Evolutionary conservation across 2,113 vertebrate genomes (phyloP).

Genomic region (Odocoileus hemionus): DNA sequence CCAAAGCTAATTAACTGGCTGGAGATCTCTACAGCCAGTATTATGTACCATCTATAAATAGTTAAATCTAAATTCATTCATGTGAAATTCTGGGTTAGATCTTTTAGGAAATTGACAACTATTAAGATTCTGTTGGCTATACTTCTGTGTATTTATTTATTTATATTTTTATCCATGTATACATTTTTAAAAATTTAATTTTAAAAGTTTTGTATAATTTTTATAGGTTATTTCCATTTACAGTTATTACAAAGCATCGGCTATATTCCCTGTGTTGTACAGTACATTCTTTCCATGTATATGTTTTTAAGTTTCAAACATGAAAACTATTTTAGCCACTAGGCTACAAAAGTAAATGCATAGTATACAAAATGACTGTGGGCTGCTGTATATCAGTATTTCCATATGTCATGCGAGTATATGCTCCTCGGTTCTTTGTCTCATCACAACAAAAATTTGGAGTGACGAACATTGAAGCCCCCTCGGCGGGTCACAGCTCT

Average conservation of each 20-base stretch:
- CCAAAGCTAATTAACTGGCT: background rate
- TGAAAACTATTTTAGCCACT: background rate
- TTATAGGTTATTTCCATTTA: background rate
- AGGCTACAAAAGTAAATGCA: background rate
- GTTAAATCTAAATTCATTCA: background rate
- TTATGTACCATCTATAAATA: background rate
- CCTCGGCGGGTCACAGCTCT: no score
- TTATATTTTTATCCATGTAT: background rate
- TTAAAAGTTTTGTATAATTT: background rate
- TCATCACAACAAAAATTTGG: no score
- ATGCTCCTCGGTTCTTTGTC: no score
- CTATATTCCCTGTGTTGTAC: background rate
- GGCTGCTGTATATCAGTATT: background rate
- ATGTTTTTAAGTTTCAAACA: background rate
- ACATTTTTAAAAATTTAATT: background rate
- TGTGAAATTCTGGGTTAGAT: background rate
- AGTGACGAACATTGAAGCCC: no score
- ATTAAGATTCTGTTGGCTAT: background rate
- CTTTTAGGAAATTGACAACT: background rate
- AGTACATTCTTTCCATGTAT: background rate
- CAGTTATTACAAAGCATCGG: background rate
- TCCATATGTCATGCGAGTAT: rapidly evolving
- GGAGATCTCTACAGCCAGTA: background rate
- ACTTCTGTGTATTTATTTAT: background rate
- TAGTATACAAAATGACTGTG: background rate